Percentiles rank a stretch among this genome's conserved stretches.
phyloP scores from a whole-genome alignment of 2,888 invertebrate genomes.

The Calameuta idolon region DNA sequence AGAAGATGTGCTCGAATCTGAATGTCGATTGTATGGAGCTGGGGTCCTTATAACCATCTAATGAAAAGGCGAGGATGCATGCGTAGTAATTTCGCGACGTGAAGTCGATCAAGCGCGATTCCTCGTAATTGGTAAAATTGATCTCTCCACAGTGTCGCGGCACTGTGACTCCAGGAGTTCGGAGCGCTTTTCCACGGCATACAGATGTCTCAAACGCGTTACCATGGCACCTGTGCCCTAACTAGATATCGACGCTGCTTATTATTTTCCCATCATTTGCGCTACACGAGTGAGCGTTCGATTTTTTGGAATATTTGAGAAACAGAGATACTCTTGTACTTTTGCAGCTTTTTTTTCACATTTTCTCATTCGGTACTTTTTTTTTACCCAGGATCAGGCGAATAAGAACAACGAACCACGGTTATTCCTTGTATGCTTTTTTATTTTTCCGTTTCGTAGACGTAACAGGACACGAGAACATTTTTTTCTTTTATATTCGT shows the following conservation, averaged over 20 bases:
- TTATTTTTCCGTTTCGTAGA: constrained; percentile 23
- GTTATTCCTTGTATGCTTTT: not conserved
- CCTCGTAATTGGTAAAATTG: constrained; percentile 51
- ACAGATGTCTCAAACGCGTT: constrained; percentile 12
- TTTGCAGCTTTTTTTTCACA: not conserved
- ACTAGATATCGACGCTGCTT: constrained; percentile 15
- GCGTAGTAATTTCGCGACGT: constrained; percentile 42
- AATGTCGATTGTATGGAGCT: not conserved
- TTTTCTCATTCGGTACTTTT: constrained; percentile 20
- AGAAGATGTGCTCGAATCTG: not conserved
- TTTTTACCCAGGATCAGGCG: not conserved
- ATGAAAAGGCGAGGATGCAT: constrained; percentile 25
- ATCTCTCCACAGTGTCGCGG: constrained; percentile 9
- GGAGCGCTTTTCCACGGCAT: constrained; percentile 16
- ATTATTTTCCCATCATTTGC: constrained; percentile 15
- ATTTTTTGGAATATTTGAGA: not conserved
- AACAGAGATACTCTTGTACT: constrained; percentile 2
- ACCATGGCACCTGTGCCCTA: constrained; percentile 21
- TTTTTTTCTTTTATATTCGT: not conserved
- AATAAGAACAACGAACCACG: constrained; percentile 10
- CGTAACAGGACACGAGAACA: not conserved
- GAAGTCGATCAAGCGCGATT: constrained; percentile 49
- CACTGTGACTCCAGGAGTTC: not conserved
- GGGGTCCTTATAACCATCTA: constrained; percentile 11
- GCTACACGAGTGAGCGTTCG: not conserved